Evolutionary conservation across 2,888 invertebrate genomes (phyloP), one percentile per base, ranked within the genome.

Genomic region (Andrena marginata): DNA sequence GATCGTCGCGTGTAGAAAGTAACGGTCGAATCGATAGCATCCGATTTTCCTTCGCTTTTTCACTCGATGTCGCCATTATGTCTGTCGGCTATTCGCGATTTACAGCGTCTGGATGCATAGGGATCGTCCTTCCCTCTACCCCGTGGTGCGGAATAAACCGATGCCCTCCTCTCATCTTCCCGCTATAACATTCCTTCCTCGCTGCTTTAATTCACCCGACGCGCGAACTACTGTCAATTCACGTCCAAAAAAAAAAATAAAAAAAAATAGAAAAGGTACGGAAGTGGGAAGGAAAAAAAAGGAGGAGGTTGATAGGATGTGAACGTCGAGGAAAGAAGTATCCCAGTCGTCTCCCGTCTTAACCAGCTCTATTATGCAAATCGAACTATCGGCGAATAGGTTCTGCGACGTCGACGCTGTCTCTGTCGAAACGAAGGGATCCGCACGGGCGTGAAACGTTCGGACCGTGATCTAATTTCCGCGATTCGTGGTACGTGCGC

Each of bases 61-160:
- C 76, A 71, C 62, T 70, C 68, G 63, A 77, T 78, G 77, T 83
- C 76, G 80, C 68, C 77, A 80, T 82, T 76, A 77, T 67, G 80
- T 64, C 77, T 26, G 23, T 68, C 71, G 10, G 59, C 56, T 63
- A 60, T 49, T 73, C 59, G 56, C 10, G 42, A 75, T 68, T 67
- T 74, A 78, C 62, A 26, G 73, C 62, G 51, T 76, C 31, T 54
- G 63, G 60, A 76, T 65, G 72, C 85, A 80, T 82, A 73, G 73
- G 67, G 59, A 83, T 69, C 54, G 69, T 64, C 76, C 77, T 26
- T 75, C 77, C 76, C 79, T 85, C 77, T 83, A 77, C 68, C 33
- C 75, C 78, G 64, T 78, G 64, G 26, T 64, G 63, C 62, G 54
- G 77, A 20, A 29, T 29, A 13, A 49, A 64, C 26, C 60, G 51